Evolutionary conservation across 2,113 vertebrate species (phyloP).

Genomic region (Brachyhypopomus occidentalis): DNA sequence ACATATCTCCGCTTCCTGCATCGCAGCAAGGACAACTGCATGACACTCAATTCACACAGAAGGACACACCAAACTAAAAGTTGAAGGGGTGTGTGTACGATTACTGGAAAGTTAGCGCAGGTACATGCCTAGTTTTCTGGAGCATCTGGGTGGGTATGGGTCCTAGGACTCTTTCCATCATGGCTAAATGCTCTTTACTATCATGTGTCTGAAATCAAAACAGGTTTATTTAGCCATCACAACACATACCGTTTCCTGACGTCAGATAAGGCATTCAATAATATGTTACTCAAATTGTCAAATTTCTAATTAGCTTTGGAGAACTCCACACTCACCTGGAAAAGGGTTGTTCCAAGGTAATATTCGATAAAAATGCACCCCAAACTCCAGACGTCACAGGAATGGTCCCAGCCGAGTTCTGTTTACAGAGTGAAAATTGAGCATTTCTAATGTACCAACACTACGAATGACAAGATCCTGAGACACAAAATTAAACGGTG

Average conservation of each 20-base stretch:
- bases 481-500: neutral
- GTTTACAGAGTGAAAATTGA: constrained; percentile 37
- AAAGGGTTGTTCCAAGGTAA: constrained; percentile 88
- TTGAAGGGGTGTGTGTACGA: no score
- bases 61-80: neutral
- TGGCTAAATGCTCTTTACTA: constrained; percentile 92
- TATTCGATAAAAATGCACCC: constrained; percentile 94
- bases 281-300: no score
- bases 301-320: neutral
- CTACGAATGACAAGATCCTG: no score
- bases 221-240: no score
- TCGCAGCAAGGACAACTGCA: neutral
- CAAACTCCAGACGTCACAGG: constrained; percentile 95
- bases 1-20: constrained; percentile 85
- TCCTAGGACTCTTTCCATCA: constrained; percentile 94
- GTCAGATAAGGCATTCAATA: no score
- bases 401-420: constrained; percentile 93
- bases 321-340: constrained; percentile 76
- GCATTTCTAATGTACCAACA: neutral
- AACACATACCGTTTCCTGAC: no score
- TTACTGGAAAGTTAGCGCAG: neutral
- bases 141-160: constrained; percentile 86
- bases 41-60: neutral
- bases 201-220: constrained; percentile 82
- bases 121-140: constrained; percentile 80